phyloP scores from a whole-genome alignment of 2,113 vertebrate genomes.

The Ceyx cyanopectus region DNA sequence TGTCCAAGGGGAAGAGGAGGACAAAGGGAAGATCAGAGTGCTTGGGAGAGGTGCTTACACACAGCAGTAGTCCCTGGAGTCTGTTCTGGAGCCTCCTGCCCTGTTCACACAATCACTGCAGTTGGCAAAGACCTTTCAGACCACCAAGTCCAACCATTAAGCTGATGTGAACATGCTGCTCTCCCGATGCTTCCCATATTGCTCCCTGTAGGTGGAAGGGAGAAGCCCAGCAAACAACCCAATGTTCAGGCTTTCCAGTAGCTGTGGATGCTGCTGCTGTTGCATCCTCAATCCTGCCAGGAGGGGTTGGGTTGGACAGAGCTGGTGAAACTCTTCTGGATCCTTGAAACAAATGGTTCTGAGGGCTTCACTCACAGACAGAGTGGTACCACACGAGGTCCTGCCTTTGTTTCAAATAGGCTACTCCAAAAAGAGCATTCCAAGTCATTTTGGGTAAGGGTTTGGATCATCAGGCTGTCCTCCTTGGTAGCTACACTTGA shows the following conservation, averaged over 20 bases:
- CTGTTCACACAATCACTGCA: not conserved
- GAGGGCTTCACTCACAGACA: accelerated
- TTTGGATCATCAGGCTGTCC: not conserved
- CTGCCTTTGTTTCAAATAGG: not conserved
- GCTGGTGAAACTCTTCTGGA: accelerated
- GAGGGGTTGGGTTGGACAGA: not conserved
- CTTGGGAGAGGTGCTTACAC: not conserved
- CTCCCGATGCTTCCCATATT: not conserved
- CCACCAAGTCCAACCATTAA: too few species aligned
- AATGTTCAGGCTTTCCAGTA: accelerated
- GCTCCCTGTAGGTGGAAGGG: not conserved
- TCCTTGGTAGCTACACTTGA: not conserved
- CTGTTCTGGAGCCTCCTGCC: not conserved
- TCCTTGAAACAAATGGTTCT: not conserved
- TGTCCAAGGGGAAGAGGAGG: not conserved
- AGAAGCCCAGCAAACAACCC: not conserved
- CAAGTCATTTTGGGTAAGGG: not conserved
- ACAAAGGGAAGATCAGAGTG: not conserved
- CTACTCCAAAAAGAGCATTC: not conserved
- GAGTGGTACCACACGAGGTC: accelerated
- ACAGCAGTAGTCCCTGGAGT: not conserved
- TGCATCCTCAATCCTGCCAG: not conserved
- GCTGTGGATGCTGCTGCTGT: not conserved
- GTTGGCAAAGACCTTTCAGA: too few species aligned
- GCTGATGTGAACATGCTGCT: not conserved